Evolutionary conservation across 2,888 invertebrate genomes (phyloP), one percentile per base, ranked within the genome.

Genomic region (Ornithoptera priamus): DNA sequence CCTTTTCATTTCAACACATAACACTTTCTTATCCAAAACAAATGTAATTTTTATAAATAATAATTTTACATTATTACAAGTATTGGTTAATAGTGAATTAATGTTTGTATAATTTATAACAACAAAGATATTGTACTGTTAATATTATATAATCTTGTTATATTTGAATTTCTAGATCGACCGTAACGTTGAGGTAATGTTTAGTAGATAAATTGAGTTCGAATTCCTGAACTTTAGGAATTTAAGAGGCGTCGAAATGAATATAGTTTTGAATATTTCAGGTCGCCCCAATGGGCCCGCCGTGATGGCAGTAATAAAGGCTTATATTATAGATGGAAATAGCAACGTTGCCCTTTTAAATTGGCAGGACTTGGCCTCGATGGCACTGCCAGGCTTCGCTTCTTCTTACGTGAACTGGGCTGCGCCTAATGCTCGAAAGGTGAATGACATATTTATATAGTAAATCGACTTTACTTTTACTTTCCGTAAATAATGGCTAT

Each of bases 381-480:
- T 78, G 17, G 74, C 77, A 12, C 65, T 77, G 42, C 81, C 83
- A 17, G 80, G 77, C 69, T 70, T 88, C 24, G 72, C 83, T 8
- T 77, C 73, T 46, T 89, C 90, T 6, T 92, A 88, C 74, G 62
- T 86, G 46, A 82, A 79, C 68, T 88, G 86, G 85, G 92, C 90
- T n/a, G 79, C 83, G 15, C 91, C 92, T n/a, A 92, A 92, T 72
- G 82, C 88, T 60, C 78, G 84, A 71, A 79, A 83, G 85, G 91
- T 91, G 58, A 67, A 71, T 36, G 57, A 76, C 59, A 53, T 24
- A 24, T 62, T 66, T 66, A 59, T n/a, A 50, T 50, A 62, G 50
- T 58, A 39, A 62, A 46, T 57, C 50, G 30, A 53, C 3, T 17
- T 53, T 61, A 24, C 39, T 42, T 60, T 30, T 18, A 50, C 24